phyloP scores from a whole-genome alignment of 2,113 vertebrate genomes.

The Paracanthobrama guichenoti region DNA sequence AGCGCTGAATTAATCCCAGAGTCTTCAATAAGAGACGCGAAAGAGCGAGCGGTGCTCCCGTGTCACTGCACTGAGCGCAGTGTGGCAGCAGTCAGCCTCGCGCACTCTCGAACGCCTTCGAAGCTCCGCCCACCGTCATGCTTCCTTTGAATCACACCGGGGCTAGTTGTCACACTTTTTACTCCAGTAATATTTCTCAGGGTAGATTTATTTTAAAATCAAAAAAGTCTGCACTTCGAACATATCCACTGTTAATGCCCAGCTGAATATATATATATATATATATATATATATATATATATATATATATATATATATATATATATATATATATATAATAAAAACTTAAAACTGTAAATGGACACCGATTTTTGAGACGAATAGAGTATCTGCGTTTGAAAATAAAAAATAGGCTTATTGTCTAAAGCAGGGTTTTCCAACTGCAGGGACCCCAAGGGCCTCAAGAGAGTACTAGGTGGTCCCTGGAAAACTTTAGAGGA shows the following conservation, averaged over 20 bases:
- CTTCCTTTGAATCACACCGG: not conserved
- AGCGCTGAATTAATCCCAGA: not conserved
- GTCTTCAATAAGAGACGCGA: not conserved
- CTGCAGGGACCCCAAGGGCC: not conserved
- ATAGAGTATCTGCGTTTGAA: too few relatives aligned
- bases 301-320: too few relatives aligned
- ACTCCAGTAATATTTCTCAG: not conserved
- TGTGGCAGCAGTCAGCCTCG: not conserved
- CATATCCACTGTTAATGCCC: not conserved
- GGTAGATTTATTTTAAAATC: not conserved
- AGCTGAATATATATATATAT: too few relatives aligned
- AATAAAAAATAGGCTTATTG: too few relatives aligned
- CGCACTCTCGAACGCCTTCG: not conserved
- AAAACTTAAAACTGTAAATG: too few relatives aligned
- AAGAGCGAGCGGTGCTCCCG: not conserved
- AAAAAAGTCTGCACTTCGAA: not conserved
- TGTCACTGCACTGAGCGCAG: not conserved
- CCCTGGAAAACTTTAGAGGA: not conserved
- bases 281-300: too few relatives aligned
- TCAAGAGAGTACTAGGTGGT: not conserved
- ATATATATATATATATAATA: too few relatives aligned
- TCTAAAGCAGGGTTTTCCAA: too few relatives aligned
- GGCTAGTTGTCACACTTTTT: not conserved
- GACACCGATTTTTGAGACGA: too few relatives aligned
- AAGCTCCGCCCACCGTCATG: constrained; percentile 1